Percentiles rank a stretch among this genome's conserved stretches.
These are phyloP conservation scores for Ditylenchus dipsaci DNA, from an alignment of 1,140 invertebrate genomes.

Conservation along the genomic window DNA sequence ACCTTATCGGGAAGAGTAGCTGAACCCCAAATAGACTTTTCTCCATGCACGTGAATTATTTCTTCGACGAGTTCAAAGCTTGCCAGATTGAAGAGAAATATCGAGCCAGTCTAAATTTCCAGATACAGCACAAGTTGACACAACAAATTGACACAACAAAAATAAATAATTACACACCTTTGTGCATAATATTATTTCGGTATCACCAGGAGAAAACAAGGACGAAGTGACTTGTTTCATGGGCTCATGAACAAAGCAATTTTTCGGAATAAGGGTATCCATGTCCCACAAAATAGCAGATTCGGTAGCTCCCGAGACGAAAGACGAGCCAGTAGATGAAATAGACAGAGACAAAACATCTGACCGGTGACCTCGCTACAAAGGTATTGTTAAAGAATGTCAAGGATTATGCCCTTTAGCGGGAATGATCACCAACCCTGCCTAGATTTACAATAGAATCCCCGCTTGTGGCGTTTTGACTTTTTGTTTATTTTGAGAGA, in stretches of 20 bases:
- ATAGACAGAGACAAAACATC: constrained; percentile 80
- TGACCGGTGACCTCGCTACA: constrained; percentile 74
- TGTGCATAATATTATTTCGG: constrained; percentile 80
- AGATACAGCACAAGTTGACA: not conserved
- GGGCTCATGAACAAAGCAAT: constrained; percentile 37
- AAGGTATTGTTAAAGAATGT: no score
- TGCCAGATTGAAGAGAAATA: constrained; percentile 81
- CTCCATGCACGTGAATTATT: constrained; percentile 68
- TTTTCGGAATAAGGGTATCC: constrained; percentile 26
- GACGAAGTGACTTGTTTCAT: constrained; percentile 63
- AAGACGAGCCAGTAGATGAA: constrained; percentile 71
- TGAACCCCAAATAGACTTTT: constrained; percentile 72
- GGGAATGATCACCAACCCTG: constrained; percentile 65
- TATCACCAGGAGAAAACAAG: constrained; percentile 84
- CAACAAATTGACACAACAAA: not conserved
- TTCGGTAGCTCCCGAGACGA: constrained; percentile 55
- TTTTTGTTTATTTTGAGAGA: constrained; percentile 38
- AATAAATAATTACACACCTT: no score
- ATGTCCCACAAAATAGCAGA: constrained; percentile 47
- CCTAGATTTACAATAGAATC: constrained; percentile 42
- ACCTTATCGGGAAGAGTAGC: constrained; percentile 64
- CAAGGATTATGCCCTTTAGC: no score
- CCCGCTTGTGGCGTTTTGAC: constrained; percentile 21
- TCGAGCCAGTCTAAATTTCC: constrained; percentile 67
- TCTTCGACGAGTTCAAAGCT: constrained; percentile 68